Conservation (phyloP, 2,888 invertebrate species). For the Ganaspis brasiliensis region DNA sequence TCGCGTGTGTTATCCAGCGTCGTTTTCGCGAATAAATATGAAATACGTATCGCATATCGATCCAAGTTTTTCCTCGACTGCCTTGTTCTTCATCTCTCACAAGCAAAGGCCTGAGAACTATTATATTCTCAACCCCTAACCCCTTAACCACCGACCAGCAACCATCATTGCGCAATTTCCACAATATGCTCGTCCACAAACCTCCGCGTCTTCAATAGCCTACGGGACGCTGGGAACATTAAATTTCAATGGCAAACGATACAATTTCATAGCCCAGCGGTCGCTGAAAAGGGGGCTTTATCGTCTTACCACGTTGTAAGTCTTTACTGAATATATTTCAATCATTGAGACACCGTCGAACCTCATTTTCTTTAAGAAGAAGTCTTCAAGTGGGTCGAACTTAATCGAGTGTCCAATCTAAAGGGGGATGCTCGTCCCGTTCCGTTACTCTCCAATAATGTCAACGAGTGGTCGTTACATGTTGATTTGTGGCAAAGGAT, state of each 20-base stretch:
- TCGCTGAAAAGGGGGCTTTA: constrained; percentile 17
- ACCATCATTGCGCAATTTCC: constrained; percentile 29
- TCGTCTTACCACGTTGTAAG: constrained; percentile 17
- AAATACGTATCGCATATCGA: constrained; percentile 41
- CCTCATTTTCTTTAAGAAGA: constrained; percentile 30
- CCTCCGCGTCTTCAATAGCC: neutral
- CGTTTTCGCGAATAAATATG: constrained; percentile 41
- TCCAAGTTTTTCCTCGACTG: constrained; percentile 28
- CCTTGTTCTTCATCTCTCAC: constrained; percentile 31
- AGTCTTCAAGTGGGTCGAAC: constrained; percentile 51
- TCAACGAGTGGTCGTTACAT: constrained; percentile 30
- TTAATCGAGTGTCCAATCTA: constrained; percentile 58
- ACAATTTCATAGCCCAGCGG: constrained; percentile 12
- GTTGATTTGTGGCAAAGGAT: constrained; percentile 19
- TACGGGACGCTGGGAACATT: neutral
- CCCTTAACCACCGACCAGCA: neutral
- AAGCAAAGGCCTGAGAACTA: constrained; percentile 2
- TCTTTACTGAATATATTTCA: constrained; percentile 21
- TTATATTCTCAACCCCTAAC: neutral
- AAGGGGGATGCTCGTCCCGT: constrained; percentile 45
- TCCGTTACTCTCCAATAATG: constrained; percentile 22
- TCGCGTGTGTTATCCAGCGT: constrained; percentile 39
- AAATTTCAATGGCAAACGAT: constrained; percentile 23
- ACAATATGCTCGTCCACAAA: constrained; percentile 15
- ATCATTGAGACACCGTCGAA: constrained; percentile 25